Percentiles rank a stretch among this genome's conserved stretches.
phyloP scores from a whole-genome alignment of 2,113 vertebrate genomes.

The Cochlearius cochlearius region DNA sequence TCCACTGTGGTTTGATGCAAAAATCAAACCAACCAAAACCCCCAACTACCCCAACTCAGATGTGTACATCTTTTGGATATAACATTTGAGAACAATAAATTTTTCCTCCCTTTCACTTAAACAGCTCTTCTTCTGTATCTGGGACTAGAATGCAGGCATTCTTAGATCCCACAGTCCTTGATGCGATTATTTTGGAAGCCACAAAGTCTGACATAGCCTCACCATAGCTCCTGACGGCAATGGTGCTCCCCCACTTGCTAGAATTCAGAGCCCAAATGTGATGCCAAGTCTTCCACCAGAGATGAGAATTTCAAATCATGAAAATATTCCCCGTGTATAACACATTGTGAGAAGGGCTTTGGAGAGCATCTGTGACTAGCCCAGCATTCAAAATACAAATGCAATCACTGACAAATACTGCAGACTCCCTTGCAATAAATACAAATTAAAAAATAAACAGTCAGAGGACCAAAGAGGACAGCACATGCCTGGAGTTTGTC shows the following conservation, averaged over 20 bases:
- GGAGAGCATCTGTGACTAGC: neutral
- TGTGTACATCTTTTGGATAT: fast-evolving
- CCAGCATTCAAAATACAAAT: neutral
- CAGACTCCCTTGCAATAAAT: neutral
- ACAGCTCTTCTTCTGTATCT: neutral
- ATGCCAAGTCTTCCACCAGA: neutral
- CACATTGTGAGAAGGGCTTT: neutral
- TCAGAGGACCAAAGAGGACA: neutral
- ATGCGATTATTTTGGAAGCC: neutral
- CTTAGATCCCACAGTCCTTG: neutral
- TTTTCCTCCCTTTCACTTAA: neutral
- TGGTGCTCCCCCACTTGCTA: neutral
- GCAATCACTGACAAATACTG: neutral
- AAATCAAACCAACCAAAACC: neutral
- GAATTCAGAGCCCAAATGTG: neutral
- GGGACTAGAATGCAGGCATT: neutral
- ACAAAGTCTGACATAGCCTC: neutral
- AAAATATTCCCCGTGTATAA: neutral
- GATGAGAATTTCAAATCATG: neutral
- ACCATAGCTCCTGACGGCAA: neutral
- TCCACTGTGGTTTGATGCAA: neutral
- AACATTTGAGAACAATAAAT: neutral
- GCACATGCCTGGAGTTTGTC: neutral
- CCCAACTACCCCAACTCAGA: neutral
- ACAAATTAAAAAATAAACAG: neutral